A percentile compares a stretch with the other conserved stretches of the same genome.
Evolutionary conservation across 2,113 vertebrate species (phyloP).

Genomic region (Laterallus jamaicensis): DNA sequence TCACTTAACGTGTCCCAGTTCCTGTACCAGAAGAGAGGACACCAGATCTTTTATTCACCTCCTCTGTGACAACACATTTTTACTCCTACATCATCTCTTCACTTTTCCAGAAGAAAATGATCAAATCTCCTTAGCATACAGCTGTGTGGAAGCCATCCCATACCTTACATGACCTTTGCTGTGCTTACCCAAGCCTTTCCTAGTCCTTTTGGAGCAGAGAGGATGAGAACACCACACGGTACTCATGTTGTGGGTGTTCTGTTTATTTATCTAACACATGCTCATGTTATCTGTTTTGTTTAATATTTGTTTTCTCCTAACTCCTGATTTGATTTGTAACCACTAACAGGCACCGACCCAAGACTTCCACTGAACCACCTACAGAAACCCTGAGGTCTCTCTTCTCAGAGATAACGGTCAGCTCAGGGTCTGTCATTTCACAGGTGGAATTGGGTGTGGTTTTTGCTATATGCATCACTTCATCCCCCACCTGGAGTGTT

Average conservation of each 20-base stretch:
- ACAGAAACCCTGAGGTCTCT: neutral
- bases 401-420: neutral
- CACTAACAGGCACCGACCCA: neutral
- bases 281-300: neutral
- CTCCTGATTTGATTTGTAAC: neutral
- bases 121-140: neutral
- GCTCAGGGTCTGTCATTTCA: neutral
- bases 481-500: neutral
- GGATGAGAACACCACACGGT: neutral
- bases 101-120: neutral
- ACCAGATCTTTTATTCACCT: neutral
- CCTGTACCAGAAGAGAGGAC: neutral
- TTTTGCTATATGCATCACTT: neutral
- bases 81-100: neutral
- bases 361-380: neutral
- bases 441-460: neutral
- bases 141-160: neutral
- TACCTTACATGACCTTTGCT: neutral
- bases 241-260: neutral
- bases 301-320: neutral
- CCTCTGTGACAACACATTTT: neutral
- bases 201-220: neutral
- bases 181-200: neutral
- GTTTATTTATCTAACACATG: neutral
- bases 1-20: neutral